These are phyloP conservation scores for Dioctria rufipes DNA, from an alignment of 2,888 invertebrate genomes.

Conservation along the genomic window DNA sequence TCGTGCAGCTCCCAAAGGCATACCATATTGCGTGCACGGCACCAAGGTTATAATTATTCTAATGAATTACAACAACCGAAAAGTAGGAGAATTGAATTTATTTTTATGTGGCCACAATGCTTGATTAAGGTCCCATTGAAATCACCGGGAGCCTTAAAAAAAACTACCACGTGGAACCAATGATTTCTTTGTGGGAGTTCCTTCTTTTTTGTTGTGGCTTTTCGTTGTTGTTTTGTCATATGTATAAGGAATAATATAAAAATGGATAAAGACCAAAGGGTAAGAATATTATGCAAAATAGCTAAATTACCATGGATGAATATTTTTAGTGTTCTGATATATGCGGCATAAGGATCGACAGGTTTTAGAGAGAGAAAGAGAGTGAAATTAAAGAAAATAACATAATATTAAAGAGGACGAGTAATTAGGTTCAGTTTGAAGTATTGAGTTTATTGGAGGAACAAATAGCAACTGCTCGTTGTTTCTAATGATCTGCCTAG, in stretches of 20 bases:
- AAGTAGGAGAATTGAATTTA: slow-evolving; percentile 21
- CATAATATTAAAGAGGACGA: no score
- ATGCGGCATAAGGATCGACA: no score
- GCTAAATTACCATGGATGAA: no score
- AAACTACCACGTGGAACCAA: slow-evolving; percentile 6
- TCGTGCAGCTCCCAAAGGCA: neutral
- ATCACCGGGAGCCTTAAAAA: slow-evolving; percentile 5
- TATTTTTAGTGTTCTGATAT: no score
- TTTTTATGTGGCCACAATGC: slow-evolving; percentile 24
- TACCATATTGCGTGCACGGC: slow-evolving; percentile 15
- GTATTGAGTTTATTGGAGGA: no score
- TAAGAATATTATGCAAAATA: neutral
- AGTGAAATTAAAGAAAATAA: no score
- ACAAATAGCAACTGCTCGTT: no score
- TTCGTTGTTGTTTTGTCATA: neutral
- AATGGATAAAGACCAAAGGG: slow-evolving; percentile 3
- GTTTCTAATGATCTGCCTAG: no score
- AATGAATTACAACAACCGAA: slow-evolving; percentile 37
- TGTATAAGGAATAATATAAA: neutral
- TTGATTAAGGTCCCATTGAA: slow-evolving; percentile 14
- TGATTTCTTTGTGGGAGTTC: neutral
- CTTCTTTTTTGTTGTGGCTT: neutral
- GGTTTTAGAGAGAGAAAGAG: no score
- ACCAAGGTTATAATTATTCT: slow-evolving; percentile 25
- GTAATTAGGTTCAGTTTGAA: no score